Percentiles rank a stretch among this genome's conserved stretches.
These are phyloP conservation scores for Halcyon senegalensis DNA, from an alignment of 2,113 vertebrate species.

Conservation along the genomic window DNA sequence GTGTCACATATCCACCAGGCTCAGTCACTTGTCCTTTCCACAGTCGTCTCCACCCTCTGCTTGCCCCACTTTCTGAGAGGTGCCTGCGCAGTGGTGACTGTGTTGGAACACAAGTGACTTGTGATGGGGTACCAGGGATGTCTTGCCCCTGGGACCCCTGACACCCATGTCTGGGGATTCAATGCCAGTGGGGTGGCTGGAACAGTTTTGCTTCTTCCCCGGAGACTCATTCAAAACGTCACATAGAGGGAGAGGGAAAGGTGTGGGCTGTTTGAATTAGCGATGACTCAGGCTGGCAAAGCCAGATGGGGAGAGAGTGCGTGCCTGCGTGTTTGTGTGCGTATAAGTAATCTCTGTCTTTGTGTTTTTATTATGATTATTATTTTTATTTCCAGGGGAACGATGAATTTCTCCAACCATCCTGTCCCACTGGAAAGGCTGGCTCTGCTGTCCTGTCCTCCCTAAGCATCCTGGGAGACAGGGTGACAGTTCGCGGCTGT, in stretches of 20 bases:
- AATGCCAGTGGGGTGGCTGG: neutral
- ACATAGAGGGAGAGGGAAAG: conserved; percentile 57
- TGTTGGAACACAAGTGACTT: neutral
- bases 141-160: neutral
- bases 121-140: no score
- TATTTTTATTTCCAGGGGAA: conserved; percentile 70
- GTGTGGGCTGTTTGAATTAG: conserved; percentile 74
- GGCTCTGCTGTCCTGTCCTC: conserved; percentile 61
- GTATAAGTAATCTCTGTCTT: conserved; percentile 67
- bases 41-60: neutral
- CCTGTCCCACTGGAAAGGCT: conserved; percentile 68
- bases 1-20: neutral
- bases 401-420: conserved; percentile 70
- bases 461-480: conserved; percentile 37
- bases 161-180: neutral
- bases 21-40: conserved; percentile 42
- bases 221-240: neutral
- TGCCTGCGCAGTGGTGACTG: rapidly evolving
- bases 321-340: conserved; percentile 66
- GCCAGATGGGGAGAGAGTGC: conserved; percentile 70
- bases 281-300: conserved; percentile 68
- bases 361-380: conserved; percentile 72
- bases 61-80: conserved; percentile 28
- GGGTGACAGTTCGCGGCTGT: conserved; percentile 6
- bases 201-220: neutral